Base-by-base conservation (phyloP, 1,140 invertebrate species). In the Piezodorus guildinii region DNA sequence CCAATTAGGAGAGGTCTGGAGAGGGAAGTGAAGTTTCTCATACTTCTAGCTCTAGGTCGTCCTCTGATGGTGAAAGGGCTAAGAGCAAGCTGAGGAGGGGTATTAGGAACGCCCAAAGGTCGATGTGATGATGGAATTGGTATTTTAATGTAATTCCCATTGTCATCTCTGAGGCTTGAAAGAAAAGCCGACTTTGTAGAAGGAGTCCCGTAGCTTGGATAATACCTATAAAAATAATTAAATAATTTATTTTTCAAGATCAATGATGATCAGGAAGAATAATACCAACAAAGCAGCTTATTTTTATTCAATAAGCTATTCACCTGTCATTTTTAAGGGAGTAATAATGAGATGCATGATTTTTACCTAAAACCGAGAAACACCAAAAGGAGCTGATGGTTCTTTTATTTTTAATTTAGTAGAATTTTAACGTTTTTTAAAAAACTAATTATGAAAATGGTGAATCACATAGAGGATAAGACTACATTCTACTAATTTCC, bases 1-100 rank as follows among this genome's bases (percentile, higher is more conserved):
- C 65, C 65, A 23, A 67, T 64, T 4, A 67, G 62, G 9, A 67
- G 62, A 39, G 66, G 66, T 45, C 66, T 59, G 3, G 66, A 64
- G 14, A 64, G 66, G 17, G 66, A 67, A 19, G 66, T 67, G 62
- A 64, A 59, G 44, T 64, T 59, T 46, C 62, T 58, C 16, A 59
- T 58, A 21, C 51, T 59, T 46, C 30, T 59, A 16, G 52, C 52
- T 56, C 52, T 56, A 23, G 52, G 52, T 16, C 52, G 52, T 2
- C 52, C 52, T 15, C 52, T 56, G 12, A 56, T 5, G 8, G 23
- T 56, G 19, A 56, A 25, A 23, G 52, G 52, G 23, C 52, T 56
- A 10, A 56, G 23, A 23, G 23, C 52, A 27, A 23, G 52, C 23
- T 56, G 52, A 56, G 52, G 52, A 56, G 52, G 52, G 17, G 52